These are phyloP conservation scores for Myopa testacea DNA, from an alignment of 2,888 invertebrate species.

Conservation along the genomic window DNA sequence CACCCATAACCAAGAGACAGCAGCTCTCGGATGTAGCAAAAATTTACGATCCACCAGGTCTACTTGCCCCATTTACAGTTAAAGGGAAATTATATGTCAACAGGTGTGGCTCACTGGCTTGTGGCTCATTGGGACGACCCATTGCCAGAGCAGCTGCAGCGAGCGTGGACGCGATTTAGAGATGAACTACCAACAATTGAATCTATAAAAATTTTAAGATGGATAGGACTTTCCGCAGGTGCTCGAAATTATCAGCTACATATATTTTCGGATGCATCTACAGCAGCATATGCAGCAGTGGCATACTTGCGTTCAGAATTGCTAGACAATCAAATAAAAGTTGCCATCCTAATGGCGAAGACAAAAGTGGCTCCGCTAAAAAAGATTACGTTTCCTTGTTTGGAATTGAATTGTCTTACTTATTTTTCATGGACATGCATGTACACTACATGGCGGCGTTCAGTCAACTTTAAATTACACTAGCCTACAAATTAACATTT, in stretches of 20 bases:
- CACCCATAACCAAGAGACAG: neutral
- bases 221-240: neutral
- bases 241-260: neutral
- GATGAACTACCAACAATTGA: neutral
- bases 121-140: too few relatives aligned
- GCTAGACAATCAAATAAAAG: neutral
- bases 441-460: neutral
- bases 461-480: neutral
- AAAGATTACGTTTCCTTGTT: conserved; percentile 12
- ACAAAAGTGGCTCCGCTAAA: neutral
- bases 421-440: neutral
- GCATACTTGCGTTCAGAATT: conserved; percentile 10
- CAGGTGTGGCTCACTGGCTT: too few relatives aligned
- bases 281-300: conserved; percentile 16
- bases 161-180: neutral
- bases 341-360: neutral
- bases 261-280: conserved; percentile 22
- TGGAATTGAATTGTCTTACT: conserved; percentile 7
- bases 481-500: too few relatives aligned
- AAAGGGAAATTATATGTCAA: too few relatives aligned
- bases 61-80: too few relatives aligned
- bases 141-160: neutral
- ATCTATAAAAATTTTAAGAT: neutral
- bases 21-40: too few relatives aligned
- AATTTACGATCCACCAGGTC: too few relatives aligned